Conservation (phyloP, 1,140 invertebrate species). For the Hesperophylax magnus region DNA sequence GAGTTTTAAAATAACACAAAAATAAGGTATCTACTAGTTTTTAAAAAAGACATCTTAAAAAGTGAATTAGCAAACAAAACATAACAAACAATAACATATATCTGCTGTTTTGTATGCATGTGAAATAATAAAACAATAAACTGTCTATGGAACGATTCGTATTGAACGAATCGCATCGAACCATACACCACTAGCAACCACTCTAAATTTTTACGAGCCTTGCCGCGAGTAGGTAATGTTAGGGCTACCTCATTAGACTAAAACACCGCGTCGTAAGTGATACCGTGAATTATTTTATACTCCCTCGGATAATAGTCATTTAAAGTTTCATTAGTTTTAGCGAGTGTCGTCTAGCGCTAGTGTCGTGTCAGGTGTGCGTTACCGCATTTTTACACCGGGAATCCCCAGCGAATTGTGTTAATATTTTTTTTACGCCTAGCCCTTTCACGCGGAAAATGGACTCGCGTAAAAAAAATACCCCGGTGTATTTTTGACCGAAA, state of each 20-base stretch:
- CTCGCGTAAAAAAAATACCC: slow-evolving; percentile 13
- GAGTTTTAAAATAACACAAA: too few relatives aligned
- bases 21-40: too few relatives aligned
- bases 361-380: slow-evolving; percentile 33
- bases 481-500: slow-evolving; percentile 16
- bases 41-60: too few relatives aligned
- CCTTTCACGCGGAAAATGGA: slow-evolving; percentile 19
- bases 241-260: slow-evolving; percentile 22
- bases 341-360: slow-evolving; percentile 33
- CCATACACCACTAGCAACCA: not conserved
- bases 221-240: not conserved
- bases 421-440: slow-evolving; percentile 9
- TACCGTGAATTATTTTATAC: slow-evolving; percentile 36
- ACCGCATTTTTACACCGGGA: not conserved
- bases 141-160: too few relatives aligned
- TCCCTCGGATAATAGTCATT: slow-evolving; percentile 17
- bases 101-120: too few relatives aligned
- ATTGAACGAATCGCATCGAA: too few relatives aligned
- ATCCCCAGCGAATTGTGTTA: slow-evolving; percentile 5
- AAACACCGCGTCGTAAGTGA: slow-evolving; percentile 29
- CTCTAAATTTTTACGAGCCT: slow-evolving; percentile 19
- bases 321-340: slow-evolving; percentile 38
- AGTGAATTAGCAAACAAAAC: too few relatives aligned
- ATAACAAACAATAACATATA: too few relatives aligned
- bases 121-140: too few relatives aligned